A percentile compares a stretch with the other conserved stretches of the same genome.
Evolutionary conservation across 2,888 invertebrate genomes (phyloP).

Genomic region (Pyrocoelia pectoralis): DNA sequence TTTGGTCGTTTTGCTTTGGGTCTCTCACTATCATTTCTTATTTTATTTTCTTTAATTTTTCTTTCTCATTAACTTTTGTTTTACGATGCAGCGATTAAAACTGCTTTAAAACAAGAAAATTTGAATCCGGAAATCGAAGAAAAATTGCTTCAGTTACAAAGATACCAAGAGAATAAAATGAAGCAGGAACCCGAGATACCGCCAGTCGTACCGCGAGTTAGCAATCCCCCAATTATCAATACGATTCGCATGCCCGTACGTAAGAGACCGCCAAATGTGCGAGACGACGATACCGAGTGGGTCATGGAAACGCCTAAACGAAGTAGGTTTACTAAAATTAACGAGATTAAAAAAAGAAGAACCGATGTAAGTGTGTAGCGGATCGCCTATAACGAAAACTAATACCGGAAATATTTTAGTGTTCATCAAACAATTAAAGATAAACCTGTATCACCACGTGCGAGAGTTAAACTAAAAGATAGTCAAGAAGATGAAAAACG

Average conservation of each 20-base stretch:
- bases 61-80: conserved; percentile 20
- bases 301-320: conserved; percentile 62
- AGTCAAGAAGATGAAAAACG: conserved; percentile 64
- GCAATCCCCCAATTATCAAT: conserved; percentile 42
- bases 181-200: conserved; percentile 63
- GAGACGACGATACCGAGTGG: conserved; percentile 56
- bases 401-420: conserved; percentile 16
- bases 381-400: not conserved
- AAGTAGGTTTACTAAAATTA: conserved; percentile 48
- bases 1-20: conserved; percentile 57
- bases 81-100: conserved; percentile 78
- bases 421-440: conserved; percentile 44
- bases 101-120: conserved; percentile 90
- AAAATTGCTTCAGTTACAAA: conserved; percentile 85
- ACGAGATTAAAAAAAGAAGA: conserved; percentile 53
- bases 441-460: conserved; percentile 52
- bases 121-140: conserved; percentile 93
- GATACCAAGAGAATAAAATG: conserved; percentile 84
- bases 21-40: conserved; percentile 44
- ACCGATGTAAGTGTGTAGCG: conserved; percentile 49
- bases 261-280: conserved; percentile 53
- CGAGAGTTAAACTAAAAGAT: conserved; percentile 55
- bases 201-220: conserved; percentile 45
- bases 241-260: conserved; percentile 47
- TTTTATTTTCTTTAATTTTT: conserved; percentile 26